These are phyloP conservation scores for Yoshiicerus persimilis DNA, from an alignment of 1,140 invertebrate genomes.

Conservation along the genomic window DNA sequence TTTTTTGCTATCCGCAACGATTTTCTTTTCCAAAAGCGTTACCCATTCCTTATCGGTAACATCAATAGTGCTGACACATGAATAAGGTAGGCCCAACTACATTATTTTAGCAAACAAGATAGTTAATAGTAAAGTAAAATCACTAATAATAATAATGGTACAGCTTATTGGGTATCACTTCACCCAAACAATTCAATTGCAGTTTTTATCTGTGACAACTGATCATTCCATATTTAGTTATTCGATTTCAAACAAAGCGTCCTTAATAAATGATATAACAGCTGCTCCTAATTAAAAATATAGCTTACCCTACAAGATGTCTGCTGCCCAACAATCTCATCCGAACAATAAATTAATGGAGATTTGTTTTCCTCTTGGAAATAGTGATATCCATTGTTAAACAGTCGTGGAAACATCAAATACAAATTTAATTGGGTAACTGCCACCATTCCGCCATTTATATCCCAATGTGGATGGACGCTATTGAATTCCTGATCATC, in stretches of 20 bases:
- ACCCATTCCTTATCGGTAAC: conserved; percentile 38
- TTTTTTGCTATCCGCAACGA: conserved; percentile 26
- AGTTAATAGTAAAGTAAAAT: no score
- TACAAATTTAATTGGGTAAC: conserved; percentile 31
- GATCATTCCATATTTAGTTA: no score
- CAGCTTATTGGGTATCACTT: no score
- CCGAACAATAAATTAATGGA: conserved; percentile 43
- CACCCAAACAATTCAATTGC: no score
- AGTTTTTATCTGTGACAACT: no score
- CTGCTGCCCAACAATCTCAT: conserved; percentile 40
- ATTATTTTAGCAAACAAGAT: neutral
- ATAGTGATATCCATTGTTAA: conserved; percentile 30
- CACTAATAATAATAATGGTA: no score
- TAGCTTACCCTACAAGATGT: conserved; percentile 29
- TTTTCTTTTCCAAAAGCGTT: conserved; percentile 28
- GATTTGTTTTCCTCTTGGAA: conserved; percentile 38
- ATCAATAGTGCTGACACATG: conserved; percentile 33
- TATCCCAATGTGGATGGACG: conserved; percentile 46
- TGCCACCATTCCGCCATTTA: conserved; percentile 29
- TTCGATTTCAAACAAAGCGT: no score
- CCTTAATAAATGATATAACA: no score
- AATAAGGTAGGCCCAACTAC: conserved; percentile 41
- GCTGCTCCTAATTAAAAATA: no score
- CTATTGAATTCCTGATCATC: conserved; percentile 42
- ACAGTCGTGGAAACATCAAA: conserved; percentile 38